Evolutionary conservation across 2,888 invertebrate genomes (phyloP), one percentile per base, ranked within the genome.

Genomic region (Drosophila nr. perissopoda): DNA sequence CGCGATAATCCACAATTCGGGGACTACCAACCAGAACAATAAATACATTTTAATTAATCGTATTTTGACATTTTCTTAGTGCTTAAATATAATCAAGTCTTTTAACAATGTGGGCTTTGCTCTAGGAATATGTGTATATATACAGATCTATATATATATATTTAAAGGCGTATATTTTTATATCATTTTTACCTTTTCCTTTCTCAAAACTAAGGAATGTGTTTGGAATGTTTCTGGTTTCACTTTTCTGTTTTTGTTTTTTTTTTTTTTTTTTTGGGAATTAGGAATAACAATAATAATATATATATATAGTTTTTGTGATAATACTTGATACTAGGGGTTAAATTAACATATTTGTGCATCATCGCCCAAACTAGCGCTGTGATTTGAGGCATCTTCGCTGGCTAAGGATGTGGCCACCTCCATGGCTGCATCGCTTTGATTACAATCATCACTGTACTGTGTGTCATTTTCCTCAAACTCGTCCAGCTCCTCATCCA

Each of bases 51-150:
- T 74, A 57, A 74, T 64, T 66, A 58, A 62, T 63, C 53, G 48
- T 71, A 16, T 77, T 81, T 48, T 29, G 56, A 70, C 67, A 70
- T 64, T 70, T 67, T 85, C 70, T 69, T 71, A 81, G 73, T 77
- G 76, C 89, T 89, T 89, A 89, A 76, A 79, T 77, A 59, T 89
- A 88, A 91, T 89, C 91, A 90, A 91, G 91, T 91, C 91, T 89
- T 89, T 87, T 77, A 89, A 91, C 88, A 79, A 79, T 89, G 85
- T 75, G 89, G 87, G 83, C 74, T 79, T 78, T 75, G 67, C 78
- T 83, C 78, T 90, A 86, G 77, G 83, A 86, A 80, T 88, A 74
- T 61, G n/a, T 61, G 34, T 75, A 66, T 60, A 70, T 42, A 51
- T 68, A 38, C 54, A 65, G 49, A 57, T 53, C 21, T 40, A 67